Evolutionary conservation across 2,797 vertebrate genomes (phyloP), one percentile per base, ranked within the genome.

Genomic region (Alcedo quadribrachys): DNA sequence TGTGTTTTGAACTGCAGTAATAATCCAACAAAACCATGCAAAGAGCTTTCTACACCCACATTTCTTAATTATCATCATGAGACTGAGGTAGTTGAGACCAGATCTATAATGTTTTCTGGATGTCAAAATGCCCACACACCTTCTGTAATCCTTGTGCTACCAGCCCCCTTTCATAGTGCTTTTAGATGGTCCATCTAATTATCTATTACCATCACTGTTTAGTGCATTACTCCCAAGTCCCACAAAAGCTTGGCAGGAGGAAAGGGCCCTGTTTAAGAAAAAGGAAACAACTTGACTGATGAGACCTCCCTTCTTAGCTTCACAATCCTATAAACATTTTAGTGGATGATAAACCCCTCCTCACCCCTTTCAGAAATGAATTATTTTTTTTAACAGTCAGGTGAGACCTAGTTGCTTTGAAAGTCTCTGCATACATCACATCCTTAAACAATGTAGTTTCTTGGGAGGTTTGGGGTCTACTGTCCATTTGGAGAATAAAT

Each of bases 41-140:
- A 97, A 96, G 95, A 94, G 94, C 97, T 97, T 85, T 97, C 91
- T 96, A 97, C 98, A 97, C 98, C 97, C 97, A 98, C 98, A 98
- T 97, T 98, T 97, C 96, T 97, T 98, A 98, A 98, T 98, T 97
- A 97, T 97, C 97, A 97, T 97, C 96, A 97, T 97, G 95, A 97
- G 97, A 95, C 97, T 98, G 96, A 98, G 98, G 97, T 97, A 98
- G 97, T 93, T 97, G 97, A 97, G 96, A 96, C 96, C 97, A 97
- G 97, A 98, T 97, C 97, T 98, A 97, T 97, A 97, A 96, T 96
- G 94, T 97, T 97, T 97, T 97, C 93, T 97, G 95, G 96, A 97
- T 97, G 96, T 98, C 97, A 97, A 97, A 95, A 97, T 98, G 97
- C 97, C 97, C 97, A 97, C 97, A 97, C 96, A 97, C 97, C 97